Conservation (phyloP, 2,797 vertebrate species). For the Dipus sagitta region DNA sequence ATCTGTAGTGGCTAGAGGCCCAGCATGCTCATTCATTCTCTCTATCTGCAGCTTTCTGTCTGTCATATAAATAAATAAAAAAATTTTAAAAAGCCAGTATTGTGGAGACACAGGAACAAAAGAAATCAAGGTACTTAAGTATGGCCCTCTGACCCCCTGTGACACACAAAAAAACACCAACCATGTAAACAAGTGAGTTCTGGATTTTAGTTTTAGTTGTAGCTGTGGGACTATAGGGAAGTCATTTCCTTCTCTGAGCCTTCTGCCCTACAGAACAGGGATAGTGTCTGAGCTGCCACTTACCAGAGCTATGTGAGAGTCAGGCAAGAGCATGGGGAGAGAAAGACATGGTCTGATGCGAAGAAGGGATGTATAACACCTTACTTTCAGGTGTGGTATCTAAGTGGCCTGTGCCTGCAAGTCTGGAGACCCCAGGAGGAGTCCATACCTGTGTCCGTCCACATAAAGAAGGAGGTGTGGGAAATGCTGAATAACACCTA, state of each 20-base stretch:
- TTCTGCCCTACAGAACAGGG: background rate
- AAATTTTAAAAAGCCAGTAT: background rate
- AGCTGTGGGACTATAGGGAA: background rate
- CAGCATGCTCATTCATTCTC: too few relatives aligned
- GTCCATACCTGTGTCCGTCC: rapidly evolving
- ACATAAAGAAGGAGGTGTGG: background rate
- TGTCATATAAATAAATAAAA: too few relatives aligned
- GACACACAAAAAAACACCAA: background rate
- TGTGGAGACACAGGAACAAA: background rate
- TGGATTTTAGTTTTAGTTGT: background rate
- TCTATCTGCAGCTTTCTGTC: too few relatives aligned
- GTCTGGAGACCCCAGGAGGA: background rate
- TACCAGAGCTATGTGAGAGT: background rate
- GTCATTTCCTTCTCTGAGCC: background rate
- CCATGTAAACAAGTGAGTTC: background rate
- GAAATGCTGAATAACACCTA: background rate
- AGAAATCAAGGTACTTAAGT: background rate
- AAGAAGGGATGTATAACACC: background rate
- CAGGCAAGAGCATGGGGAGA: background rate
- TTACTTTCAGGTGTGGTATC: background rate
- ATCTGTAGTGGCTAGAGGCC: too few relatives aligned
- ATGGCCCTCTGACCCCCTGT: rapidly evolving
- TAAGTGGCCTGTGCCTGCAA: too few relatives aligned
- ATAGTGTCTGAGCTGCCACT: rapidly evolving
- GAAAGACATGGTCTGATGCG: too few relatives aligned